Evolutionary conservation across 2,797 vertebrate species (phyloP), one percentile per base, ranked within the genome.

Genomic region (Dicrostonyx torquatus): DNA sequence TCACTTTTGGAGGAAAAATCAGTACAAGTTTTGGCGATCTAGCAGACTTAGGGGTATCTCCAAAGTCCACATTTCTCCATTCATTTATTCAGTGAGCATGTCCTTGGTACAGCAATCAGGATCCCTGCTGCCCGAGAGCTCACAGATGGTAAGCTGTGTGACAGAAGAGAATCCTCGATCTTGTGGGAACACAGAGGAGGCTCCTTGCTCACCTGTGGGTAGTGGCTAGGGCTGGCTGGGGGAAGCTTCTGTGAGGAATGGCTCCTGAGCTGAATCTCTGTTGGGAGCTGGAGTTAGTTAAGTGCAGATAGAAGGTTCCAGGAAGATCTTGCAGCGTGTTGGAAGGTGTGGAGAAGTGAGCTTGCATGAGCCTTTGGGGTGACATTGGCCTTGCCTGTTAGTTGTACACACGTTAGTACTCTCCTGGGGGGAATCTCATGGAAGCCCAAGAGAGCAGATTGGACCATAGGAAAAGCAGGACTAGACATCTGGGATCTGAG

Each of bases 341-440:
- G 58, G 80, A 20, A 92, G 48, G 62, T 37, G 7, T 72, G 93
- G 91, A 91, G 55, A 80, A 45, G 75, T 5, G 60, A 94, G 72
- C 66, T 72, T 76, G 72, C 17, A 4, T 45, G 43, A 78, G 48
- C 66, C 53, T 97, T 92, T 87, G 55, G 88, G 70, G 26, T 87
- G 66, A 82, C 87, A 50, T 60, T 93, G 78, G 73, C 48, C 58
- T 96, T 92, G 31, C 9, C 12, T 58, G 58, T 91, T 72, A 88
- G 50, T 83, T 76, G 40, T 75, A 64, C 79, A 58, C 26, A 48
- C 0, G 0, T 86, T 87, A 88, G 43, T 73, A n/a, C 77, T 88
- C 40, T 93, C 75, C 87, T 72, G 58, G 83, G 77, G 77, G 45
- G 89, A 53, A 53, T 9, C 31, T 70, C 70, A 48, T 0, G 8